Evolutionary conservation across 2,888 invertebrate genomes (phyloP), one percentile per base, ranked within the genome.

Genomic region (Cantharis lateralis): DNA sequence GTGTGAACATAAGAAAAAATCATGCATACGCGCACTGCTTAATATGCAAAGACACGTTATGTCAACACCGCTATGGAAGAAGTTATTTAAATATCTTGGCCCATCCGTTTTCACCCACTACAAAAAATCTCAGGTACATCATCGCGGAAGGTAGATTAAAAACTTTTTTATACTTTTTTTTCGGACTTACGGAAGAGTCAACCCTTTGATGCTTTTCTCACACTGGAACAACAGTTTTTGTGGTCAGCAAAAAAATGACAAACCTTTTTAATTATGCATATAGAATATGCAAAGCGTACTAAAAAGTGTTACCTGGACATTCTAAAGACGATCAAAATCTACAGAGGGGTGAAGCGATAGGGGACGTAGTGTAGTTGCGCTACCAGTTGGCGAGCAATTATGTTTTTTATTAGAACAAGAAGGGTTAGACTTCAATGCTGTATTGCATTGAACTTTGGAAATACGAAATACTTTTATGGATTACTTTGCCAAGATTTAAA

Each of bases 1-100:
- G 87, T 87, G 87, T 87, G 87, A 87, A 87, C 86, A 81, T 61
- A 78, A 83, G 83, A 86, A 87, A 87, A 86, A 87, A 86, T 83
- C 82, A 81, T 81, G 83, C 84, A 84, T 83, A 84, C 83, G 72
- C 75, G 69, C 83, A 74, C 86, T 86, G 82, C 83, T 88, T 88
- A 87, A 88, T 88, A 88, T 88, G 87, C 88, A 85, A 87, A 86
- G 85, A 87, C 88, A 88, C 87, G 88, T 84, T 86, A 86, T 87
- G 87, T 88, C 87, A 88, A 88, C 87, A 87, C 84, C 82, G 83
- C 81, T 81, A 80, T 81, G 82, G 81, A 82, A 75, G 75, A 78
- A 73, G 76, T 78, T 77, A 78, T 78, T 78, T 75, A 78, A 78
- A 75, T 78, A 68, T 71, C 68, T 70, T 72, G 15, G 26, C 72